phyloP scores from a whole-genome alignment of 2,113 vertebrate species.

The Chrysochloris asiatica region DNA sequence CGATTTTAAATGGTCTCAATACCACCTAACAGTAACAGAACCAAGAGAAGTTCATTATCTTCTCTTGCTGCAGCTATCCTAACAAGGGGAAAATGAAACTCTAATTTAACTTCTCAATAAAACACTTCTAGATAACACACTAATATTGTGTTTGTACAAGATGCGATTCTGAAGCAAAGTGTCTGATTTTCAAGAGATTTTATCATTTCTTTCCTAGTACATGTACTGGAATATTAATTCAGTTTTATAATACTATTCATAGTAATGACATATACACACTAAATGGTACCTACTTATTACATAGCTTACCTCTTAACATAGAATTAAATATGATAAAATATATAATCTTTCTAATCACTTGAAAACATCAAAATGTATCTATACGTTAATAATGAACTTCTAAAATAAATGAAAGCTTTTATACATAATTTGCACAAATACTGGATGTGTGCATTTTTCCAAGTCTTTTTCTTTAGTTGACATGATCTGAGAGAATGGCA shows the following conservation, averaged over 20 bases:
- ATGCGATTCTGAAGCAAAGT: background rate
- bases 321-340: background rate
- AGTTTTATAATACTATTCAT: background rate
- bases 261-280: background rate
- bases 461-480: conserved; percentile 12
- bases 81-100: background rate
- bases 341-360: conserved; percentile 37
- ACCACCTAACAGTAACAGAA: background rate
- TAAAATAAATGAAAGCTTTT: background rate
- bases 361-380: background rate
- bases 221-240: conserved; percentile 25
- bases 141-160: conserved; percentile 1
- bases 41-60: background rate
- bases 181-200: background rate
- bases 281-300: background rate
- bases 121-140: background rate
- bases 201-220: background rate
- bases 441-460: background rate
- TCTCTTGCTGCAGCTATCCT: background rate
- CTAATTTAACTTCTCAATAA: conserved; percentile 30
- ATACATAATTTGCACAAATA: background rate
- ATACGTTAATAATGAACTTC: conserved; percentile 36
- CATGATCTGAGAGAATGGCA: conserved; percentile 12
- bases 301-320: background rate
- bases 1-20: background rate